A percentile compares a stretch with the other conserved stretches of the same genome.
Conservation (phyloP, 92 coral and sea anemone species). For the Parazoanthus darwini region DNA sequence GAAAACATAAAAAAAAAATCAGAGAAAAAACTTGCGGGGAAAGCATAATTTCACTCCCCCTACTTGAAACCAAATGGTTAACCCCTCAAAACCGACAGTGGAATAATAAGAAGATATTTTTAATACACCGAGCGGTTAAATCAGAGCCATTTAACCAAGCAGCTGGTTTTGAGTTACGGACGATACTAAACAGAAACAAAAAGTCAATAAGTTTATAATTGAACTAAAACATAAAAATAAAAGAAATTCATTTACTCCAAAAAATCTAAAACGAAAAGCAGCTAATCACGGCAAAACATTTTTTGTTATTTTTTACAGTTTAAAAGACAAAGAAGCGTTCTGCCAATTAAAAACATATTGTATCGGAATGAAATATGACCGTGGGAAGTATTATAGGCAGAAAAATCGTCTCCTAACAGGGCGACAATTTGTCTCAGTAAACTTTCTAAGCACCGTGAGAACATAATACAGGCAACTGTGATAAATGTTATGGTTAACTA, state of each 20-base stretch:
- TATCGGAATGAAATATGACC: slow-evolving; percentile 12
- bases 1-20: too few relatives aligned
- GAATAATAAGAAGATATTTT: not conserved
- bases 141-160: not conserved
- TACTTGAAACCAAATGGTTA: too few relatives aligned
- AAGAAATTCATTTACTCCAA: not conserved
- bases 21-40: not conserved
- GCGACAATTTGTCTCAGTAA: slow-evolving; percentile 41
- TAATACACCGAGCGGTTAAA: not conserved
- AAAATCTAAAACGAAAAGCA: too few relatives aligned
- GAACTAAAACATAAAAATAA: not conserved
- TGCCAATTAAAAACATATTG: not conserved
- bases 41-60: too few relatives aligned
- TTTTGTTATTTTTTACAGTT: not conserved
- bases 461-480: not conserved
- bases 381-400: slow-evolving; percentile 39
- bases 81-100: not conserved
- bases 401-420: slow-evolving; percentile 24
- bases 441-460: slow-evolving; percentile 43
- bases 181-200: not conserved
- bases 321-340: not conserved
- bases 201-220: not conserved
- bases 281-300: not conserved
- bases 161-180: slow-evolving; percentile 1
- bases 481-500: slow-evolving; percentile 1